These are phyloP conservation scores for Mystacornis crossleyi DNA, from an alignment of 2,113 vertebrate genomes.

Conservation along the genomic window DNA sequence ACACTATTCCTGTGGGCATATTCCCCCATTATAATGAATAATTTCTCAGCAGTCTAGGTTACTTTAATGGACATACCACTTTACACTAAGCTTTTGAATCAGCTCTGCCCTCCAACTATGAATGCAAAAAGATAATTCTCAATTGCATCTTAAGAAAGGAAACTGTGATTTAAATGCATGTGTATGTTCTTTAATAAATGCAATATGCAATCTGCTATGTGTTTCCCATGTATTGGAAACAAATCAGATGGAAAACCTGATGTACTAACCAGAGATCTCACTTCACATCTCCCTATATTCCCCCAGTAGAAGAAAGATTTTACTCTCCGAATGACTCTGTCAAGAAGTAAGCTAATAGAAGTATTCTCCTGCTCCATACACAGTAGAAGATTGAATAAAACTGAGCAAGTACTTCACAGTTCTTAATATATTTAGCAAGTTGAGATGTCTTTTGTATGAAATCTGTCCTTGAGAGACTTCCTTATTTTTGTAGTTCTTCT, in stretches of 20 bases:
- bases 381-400: neutral
- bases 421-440: neutral
- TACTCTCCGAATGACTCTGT: neutral
- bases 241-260: conserved; percentile 59
- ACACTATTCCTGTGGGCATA: neutral
- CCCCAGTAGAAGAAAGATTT: neutral
- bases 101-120: conserved; percentile 63
- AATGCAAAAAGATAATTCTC: conserved; percentile 65
- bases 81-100: conserved; percentile 59
- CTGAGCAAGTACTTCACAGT: neutral
- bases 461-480: neutral
- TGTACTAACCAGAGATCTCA: neutral
- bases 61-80: conserved; percentile 56
- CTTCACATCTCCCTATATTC: neutral
- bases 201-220: conserved; percentile 61
- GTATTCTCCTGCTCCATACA: neutral
- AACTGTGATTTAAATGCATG: conserved; percentile 65
- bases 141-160: conserved; percentile 63
- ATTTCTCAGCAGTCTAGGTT: conserved; percentile 10
- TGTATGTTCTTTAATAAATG: conserved; percentile 46
- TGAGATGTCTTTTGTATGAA: neutral
- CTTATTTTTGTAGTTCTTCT: neutral
- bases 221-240: conserved; percentile 54
- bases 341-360: neutral
- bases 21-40: conserved; percentile 15